These are phyloP conservation scores for Ypsolopha sequella DNA, from an alignment of 2,888 invertebrate species.

Conservation along the genomic window DNA sequence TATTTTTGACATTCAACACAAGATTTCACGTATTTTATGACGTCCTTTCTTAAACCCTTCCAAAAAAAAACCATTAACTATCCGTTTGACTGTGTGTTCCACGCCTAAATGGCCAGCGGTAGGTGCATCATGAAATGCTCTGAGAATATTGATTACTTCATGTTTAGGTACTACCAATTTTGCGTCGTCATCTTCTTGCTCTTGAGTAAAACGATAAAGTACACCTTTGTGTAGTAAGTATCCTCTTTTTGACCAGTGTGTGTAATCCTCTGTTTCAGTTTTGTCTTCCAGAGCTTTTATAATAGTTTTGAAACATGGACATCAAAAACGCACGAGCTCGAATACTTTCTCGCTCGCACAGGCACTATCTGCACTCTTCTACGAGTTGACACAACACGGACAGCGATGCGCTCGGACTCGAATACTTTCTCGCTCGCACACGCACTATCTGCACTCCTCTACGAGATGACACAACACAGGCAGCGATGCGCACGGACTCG, in stretches of 20 bases:
- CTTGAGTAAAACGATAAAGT: constrained; percentile 13
- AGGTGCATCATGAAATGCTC: constrained; percentile 14
- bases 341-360: too few relatives aligned
- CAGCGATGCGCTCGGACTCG: too few relatives aligned
- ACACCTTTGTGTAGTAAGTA: constrained; percentile 15
- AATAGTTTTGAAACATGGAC: too few relatives aligned
- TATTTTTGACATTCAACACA: constrained; percentile 12
- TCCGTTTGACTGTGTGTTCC: constrained; percentile 1
- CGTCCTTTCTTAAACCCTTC: constrained; percentile 5
- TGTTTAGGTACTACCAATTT: constrained; percentile 13
- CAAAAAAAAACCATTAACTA: constrained; percentile 3
- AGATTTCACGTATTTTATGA: neutral
- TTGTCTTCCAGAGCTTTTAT: too few relatives aligned
- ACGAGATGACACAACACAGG: too few relatives aligned
- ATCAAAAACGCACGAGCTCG: too few relatives aligned
- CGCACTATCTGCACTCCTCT: too few relatives aligned
- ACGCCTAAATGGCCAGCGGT: constrained; percentile 17
- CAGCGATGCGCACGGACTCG: too few relatives aligned
- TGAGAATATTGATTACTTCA: constrained; percentile 10
- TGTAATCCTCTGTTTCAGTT: too few relatives aligned
- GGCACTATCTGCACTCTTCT: too few relatives aligned
- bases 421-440: too few relatives aligned
- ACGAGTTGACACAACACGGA: too few relatives aligned
- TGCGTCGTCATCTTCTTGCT: constrained; percentile 10
- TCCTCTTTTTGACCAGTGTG: constrained; percentile 13